phyloP scores from a whole-genome alignment of 2,888 invertebrate genomes.

The Callyntrura sp. region DNA sequence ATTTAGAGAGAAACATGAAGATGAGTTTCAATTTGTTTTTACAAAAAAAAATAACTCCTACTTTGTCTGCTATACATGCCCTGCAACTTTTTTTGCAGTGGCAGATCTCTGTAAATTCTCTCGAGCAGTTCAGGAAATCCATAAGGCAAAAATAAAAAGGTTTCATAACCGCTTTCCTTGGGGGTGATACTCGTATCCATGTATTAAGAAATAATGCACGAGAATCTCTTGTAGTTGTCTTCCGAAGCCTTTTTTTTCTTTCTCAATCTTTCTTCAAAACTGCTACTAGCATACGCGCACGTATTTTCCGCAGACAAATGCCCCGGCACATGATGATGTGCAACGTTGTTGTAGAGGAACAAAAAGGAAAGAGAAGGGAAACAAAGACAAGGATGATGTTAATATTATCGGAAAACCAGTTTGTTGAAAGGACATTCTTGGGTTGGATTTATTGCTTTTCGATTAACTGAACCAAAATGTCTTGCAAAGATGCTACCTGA shows the following conservation, averaged over 20 bases:
- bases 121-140: slow-evolving; percentile 41
- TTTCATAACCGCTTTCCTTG: slow-evolving; percentile 37
- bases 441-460: slow-evolving; percentile 84
- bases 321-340: slow-evolving; percentile 32
- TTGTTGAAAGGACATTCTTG: slow-evolving; percentile 84
- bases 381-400: slow-evolving; percentile 79
- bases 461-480: slow-evolving; percentile 84
- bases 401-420: slow-evolving; percentile 83
- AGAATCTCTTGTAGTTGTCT: slow-evolving; percentile 44
- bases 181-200: slow-evolving; percentile 11
- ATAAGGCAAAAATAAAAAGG: slow-evolving; percentile 34
- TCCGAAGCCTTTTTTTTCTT: slow-evolving; percentile 51
- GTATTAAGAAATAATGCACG: slow-evolving; percentile 17
- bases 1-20: slow-evolving; percentile 36
- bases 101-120: slow-evolving; percentile 26
- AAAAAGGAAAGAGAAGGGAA: slow-evolving; percentile 65
- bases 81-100: slow-evolving; percentile 43
- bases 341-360: slow-evolving; percentile 26
- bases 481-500: slow-evolving; percentile 83
- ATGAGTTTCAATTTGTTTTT: slow-evolving; percentile 49
- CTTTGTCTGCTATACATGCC: background rate
- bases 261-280: slow-evolving; percentile 49
- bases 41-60: slow-evolving; percentile 16
- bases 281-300: slow-evolving; percentile 75
- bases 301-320: slow-evolving; percentile 7